These are phyloP conservation scores for Noctua fimbriata DNA, from an alignment of 2,888 invertebrate species.

Conservation along the genomic window DNA sequence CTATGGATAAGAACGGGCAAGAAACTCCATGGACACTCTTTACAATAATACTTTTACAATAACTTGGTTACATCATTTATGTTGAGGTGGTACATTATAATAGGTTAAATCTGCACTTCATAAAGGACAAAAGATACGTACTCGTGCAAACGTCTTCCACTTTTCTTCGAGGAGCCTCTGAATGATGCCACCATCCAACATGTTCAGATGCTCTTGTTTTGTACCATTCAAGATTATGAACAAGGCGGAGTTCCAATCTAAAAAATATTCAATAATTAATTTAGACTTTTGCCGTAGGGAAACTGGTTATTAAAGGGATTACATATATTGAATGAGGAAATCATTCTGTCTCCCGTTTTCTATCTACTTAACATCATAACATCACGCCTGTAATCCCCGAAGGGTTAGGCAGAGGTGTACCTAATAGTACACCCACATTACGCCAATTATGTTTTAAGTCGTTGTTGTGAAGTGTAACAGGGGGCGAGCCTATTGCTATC, in stretches of 20 bases:
- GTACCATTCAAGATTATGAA: slow-evolving; percentile 99
- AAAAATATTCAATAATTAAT: not conserved
- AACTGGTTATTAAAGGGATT: not conserved
- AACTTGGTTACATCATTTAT: too few species aligned
- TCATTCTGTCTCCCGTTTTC: not conserved
- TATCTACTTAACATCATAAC: too few species aligned
- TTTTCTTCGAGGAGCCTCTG: slow-evolving; percentile 99
- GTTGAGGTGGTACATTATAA: too few species aligned
- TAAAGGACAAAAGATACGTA: slow-evolving; percentile 78
- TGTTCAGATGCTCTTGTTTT: slow-evolving; percentile 99
- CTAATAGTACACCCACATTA: too few species aligned
- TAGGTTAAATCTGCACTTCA: not conserved
- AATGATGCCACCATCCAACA: slow-evolving; percentile 99
- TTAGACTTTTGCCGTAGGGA: not conserved
- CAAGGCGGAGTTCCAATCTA: slow-evolving; percentile 99
- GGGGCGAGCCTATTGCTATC: too few species aligned
- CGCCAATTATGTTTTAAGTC: too few species aligned
- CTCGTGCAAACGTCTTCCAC: slow-evolving; percentile 99
- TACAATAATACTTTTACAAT: too few species aligned
- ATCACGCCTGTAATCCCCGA: too few species aligned
- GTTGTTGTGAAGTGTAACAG: too few species aligned
- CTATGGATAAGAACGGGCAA: too few species aligned
- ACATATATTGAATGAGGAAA: not conserved
- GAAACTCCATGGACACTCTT: too few species aligned
- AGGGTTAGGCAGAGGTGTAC: too few species aligned